phyloP scores from a whole-genome alignment of 2,797 vertebrate species.

The Enteromius unitaeniatus region DNA sequence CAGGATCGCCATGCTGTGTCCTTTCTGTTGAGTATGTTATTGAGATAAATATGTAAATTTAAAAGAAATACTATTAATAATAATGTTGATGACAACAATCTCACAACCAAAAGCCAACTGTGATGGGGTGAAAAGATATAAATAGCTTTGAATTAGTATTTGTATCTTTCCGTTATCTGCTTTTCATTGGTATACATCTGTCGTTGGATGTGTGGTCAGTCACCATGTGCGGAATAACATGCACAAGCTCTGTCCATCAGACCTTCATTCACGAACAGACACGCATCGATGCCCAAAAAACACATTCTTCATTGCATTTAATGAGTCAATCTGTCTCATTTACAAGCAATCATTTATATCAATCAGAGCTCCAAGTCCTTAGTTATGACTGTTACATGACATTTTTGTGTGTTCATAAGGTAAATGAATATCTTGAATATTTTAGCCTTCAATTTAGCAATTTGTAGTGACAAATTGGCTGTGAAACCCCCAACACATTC shows the following conservation, averaged over 20 bases:
- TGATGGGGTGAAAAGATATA: constrained; percentile 61
- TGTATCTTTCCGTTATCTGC: constrained; percentile 69
- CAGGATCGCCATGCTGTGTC: constrained; percentile 78
- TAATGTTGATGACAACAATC: constrained; percentile 45
- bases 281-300: not conserved
- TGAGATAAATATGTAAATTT: constrained; percentile 77
- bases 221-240: constrained; percentile 50
- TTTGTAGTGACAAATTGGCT: constrained; percentile 73
- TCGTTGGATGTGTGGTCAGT: constrained; percentile 61
- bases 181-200: constrained; percentile 62
- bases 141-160: constrained; percentile 68
- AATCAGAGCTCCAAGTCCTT: constrained; percentile 30
- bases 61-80: constrained; percentile 58
- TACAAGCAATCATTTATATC: constrained; percentile 22
- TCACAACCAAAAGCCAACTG: constrained; percentile 67
- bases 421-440: constrained; percentile 35
- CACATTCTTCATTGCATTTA: constrained; percentile 7
- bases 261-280: constrained; percentile 35
- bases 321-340: constrained; percentile 26
- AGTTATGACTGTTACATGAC: constrained; percentile 51
- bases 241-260: constrained; percentile 41
- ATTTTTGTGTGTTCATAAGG: constrained; percentile 46
- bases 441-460: constrained; percentile 65
- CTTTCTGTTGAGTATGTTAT: constrained; percentile 82
- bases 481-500: constrained; percentile 62